Evolutionary conservation across 2,113 vertebrate species (phyloP), one percentile per base, ranked within the genome.

Genomic region (Prochilodus magdalenae): DNA sequence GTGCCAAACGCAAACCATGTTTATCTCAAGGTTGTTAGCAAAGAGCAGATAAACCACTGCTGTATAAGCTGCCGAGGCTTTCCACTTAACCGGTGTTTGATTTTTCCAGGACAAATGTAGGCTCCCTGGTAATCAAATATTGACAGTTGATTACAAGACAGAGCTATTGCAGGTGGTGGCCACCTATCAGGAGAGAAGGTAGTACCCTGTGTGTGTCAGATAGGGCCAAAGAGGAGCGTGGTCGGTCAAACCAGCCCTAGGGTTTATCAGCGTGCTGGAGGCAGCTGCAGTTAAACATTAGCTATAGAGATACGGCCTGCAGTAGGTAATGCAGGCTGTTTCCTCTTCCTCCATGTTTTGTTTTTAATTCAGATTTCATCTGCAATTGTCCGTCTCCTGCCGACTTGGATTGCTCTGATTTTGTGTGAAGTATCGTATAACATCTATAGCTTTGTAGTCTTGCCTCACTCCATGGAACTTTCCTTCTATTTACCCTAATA

Each of bases 31-130:
- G 74, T 73, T 86, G 83, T 85, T 84, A 71, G 74, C 73, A 90
- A 89, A 89, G 90, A 80, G 79, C 86, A 85, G 89, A 90, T 87
- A 89, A 89, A 87, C 87, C 40, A 0, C n/a, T 0, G 27, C 47
- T 82, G 29, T 59, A 60, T 62, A 30, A 53, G 75, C 70, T 18
- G 60, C 63, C 30, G 47, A 73, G 51, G 59, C 62, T 59, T 67
- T 65, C 53, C 73, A 44, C 55, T 70, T 66, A 69, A 70, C 55
- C 49, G 47, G 24, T 59, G 73, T 77, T 47, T 66, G 66, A 69
- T 18, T 76, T 72, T 36, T 44, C 12, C 27, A 13, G 47, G 63
- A 30, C 47, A 47, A 70, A 65, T 3, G 71, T 27, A 13, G 30
- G 62, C 55, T 51, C 69, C 18, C 77, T 59, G 59, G 27, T 74